phyloP scores from a whole-genome alignment of 2,888 invertebrate species.

The Drosophila mimetica region DNA sequence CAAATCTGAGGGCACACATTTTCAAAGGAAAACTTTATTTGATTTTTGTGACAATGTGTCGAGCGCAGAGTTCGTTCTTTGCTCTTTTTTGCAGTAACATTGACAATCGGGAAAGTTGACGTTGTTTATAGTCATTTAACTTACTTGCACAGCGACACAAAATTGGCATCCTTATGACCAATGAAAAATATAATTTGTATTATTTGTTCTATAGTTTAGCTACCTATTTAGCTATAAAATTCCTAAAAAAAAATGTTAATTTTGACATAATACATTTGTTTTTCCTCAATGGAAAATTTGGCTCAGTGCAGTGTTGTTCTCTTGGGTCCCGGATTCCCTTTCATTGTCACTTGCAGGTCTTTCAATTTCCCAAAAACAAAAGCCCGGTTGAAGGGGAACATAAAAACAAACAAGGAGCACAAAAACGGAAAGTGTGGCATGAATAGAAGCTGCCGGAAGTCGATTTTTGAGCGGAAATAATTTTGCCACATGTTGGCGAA shows the following conservation, averaged over 20 bases:
- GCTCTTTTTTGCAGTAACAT: no score
- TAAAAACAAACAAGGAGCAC: not conserved
- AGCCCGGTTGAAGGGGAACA: constrained; percentile 6
- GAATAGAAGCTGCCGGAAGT: constrained; percentile 62
- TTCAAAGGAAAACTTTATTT: constrained; percentile 67
- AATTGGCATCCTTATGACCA: no score
- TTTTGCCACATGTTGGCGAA: constrained; percentile 77
- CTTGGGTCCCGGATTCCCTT: not conserved
- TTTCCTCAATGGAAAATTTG: not conserved
- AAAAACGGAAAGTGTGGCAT: constrained; percentile 31
- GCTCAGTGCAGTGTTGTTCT: no score
- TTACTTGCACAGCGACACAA: not conserved
- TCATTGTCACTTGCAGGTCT: constrained; percentile 58
- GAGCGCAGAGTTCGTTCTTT: constrained; percentile 47
- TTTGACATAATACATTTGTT: not conserved
- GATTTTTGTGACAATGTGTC: constrained; percentile 61
- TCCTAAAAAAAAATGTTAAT: not conserved
- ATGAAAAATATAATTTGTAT: not conserved
- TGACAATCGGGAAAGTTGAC: constrained; percentile 36
- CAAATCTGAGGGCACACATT: constrained; percentile 9
- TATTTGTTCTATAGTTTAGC: no score
- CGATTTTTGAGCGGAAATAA: constrained; percentile 78
- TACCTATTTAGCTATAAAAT: no score
- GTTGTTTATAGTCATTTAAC: constrained; percentile 6
- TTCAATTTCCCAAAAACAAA: constrained; percentile 66